Percentiles rank a stretch among this genome's conserved stretches.
Evolutionary conservation across 1,140 invertebrate genomes (phyloP).

Genomic region (Drosophila ananassae): DNA sequence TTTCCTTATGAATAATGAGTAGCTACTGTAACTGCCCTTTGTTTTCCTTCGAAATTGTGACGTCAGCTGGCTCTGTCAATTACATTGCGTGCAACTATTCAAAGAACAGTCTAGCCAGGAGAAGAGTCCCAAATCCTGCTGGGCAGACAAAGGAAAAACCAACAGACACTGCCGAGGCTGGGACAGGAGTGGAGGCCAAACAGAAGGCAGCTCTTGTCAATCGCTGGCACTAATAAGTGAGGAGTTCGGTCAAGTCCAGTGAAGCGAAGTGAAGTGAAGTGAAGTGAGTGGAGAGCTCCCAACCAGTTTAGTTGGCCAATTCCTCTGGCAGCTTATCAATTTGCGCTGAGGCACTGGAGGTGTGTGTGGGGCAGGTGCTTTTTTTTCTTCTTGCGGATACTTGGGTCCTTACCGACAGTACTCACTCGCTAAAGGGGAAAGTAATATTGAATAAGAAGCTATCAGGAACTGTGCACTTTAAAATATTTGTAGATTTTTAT

Average conservation of each 20-base stretch:
- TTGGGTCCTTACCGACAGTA: constrained; percentile 11
- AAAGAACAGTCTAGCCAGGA: constrained; percentile 51
- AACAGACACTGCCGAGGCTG: constrained; percentile 14
- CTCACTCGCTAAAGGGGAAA: neutral
- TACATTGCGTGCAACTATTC: constrained; percentile 73
- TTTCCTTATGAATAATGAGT: no score
- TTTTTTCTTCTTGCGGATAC: constrained; percentile 10
- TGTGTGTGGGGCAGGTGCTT: constrained; percentile 35
- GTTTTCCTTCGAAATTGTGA: constrained; percentile 16
- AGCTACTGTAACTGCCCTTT: neutral
- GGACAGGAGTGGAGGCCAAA: constrained; percentile 23
- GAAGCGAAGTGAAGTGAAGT: neutral
- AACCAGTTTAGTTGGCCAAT: constrained; percentile 42
- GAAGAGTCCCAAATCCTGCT: constrained; percentile 38
- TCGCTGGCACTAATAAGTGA: constrained; percentile 68
- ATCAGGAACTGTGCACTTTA: no score
- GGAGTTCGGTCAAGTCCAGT: constrained; percentile 16
- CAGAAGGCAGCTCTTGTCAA: constrained; percentile 64
- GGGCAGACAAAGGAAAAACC: constrained; percentile 14
- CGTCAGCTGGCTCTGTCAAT: constrained; percentile 54
- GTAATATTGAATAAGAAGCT: neutral
- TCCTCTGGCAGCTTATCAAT: constrained; percentile 71
- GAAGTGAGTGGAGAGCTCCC: constrained; percentile 9
- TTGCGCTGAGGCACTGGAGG: constrained; percentile 52
- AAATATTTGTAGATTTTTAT: no score